Evolutionary conservation across 2,888 invertebrate species (phyloP).

Genomic region (Sepiola atlantica): DNA sequence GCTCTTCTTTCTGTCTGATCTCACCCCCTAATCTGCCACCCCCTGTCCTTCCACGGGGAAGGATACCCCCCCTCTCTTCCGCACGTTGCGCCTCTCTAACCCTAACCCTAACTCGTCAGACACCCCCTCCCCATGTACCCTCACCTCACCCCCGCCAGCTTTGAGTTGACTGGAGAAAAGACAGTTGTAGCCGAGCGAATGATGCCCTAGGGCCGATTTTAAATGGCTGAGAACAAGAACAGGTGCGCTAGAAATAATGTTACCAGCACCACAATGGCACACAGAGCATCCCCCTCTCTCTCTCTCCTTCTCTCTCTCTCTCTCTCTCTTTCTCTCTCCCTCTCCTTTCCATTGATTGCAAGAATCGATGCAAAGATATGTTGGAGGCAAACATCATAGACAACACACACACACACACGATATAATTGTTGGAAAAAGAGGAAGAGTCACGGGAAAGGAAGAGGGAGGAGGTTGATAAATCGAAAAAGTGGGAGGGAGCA

Average conservation of each 20-base stretch:
- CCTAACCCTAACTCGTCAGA: background rate
- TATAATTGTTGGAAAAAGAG: background rate
- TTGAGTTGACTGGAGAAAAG: constrained; percentile 24
- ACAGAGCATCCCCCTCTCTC: background rate
- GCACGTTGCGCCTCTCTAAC: background rate
- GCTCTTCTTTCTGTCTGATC: background rate
- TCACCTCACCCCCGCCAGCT: background rate
- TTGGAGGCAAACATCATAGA: constrained; percentile 23
- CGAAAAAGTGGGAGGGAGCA: background rate
- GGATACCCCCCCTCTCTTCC: background rate
- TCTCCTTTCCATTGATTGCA: background rate
- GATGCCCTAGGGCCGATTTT: constrained; percentile 32
- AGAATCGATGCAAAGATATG: constrained; percentile 1
- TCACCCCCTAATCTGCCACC: background rate
- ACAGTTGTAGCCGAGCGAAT: constrained; percentile 32
- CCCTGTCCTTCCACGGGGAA: background rate
- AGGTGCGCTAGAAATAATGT: constrained; percentile 32
- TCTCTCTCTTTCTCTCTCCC: too few relatives aligned
- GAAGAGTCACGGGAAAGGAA: background rate
- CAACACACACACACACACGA: background rate
- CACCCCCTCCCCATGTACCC: background rate
- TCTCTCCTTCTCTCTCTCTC: too few relatives aligned
- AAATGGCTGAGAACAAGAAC: constrained; percentile 32
- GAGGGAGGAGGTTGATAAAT: background rate
- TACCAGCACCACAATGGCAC: constrained; percentile 21